phyloP scores from a whole-genome alignment of 2,888 invertebrate genomes.

The Halictus ligatus region DNA sequence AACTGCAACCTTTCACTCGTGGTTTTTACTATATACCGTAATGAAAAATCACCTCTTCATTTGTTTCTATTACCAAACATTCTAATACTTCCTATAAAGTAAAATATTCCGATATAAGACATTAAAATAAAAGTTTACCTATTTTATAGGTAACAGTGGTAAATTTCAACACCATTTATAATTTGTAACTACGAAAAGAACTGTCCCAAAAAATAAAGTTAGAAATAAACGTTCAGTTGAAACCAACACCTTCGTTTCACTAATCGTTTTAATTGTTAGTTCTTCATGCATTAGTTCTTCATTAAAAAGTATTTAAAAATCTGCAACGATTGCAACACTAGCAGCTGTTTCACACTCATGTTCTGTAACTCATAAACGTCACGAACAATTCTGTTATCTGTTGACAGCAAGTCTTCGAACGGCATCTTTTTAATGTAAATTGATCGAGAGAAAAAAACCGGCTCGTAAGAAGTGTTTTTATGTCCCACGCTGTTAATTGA shows the following conservation, averaged over 20 bases:
- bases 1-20: no score
- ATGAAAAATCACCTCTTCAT: no score
- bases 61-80: not conserved
- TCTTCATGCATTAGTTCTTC: no score
- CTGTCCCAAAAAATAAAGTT: no score
- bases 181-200: not conserved
- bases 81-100: not conserved
- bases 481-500: not conserved
- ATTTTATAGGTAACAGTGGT: not conserved
- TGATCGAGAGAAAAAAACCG: not conserved
- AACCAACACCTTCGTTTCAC: no score
- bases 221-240: not conserved
- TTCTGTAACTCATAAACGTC: not conserved
- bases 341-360: not conserved
- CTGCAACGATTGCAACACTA: not conserved
- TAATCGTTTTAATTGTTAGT: not conserved
- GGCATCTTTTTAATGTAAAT: not conserved
- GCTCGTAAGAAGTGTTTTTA: not conserved
- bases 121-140: not conserved
- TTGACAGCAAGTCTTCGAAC: not conserved
- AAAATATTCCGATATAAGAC: not conserved
- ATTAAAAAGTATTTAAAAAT: not conserved
- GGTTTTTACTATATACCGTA: no score
- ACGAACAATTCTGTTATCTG: no score
- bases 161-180: not conserved